Percentiles rank a stretch among this genome's conserved stretches.
Evolutionary conservation across 2,113 vertebrate genomes (phyloP).

Genomic region (Nothoprocta perdicaria): DNA sequence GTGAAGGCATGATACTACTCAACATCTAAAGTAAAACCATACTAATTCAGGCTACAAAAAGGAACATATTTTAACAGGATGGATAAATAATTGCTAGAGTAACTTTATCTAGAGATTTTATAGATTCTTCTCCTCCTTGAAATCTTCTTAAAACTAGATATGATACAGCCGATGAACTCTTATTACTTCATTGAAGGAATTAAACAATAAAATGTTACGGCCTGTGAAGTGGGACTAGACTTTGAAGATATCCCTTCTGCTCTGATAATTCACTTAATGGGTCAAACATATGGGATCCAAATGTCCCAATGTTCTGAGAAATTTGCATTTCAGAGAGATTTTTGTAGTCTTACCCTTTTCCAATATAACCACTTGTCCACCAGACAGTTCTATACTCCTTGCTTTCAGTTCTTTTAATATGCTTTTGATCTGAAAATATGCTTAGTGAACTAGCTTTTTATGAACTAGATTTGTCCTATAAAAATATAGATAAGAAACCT

Average conservation of each 20-base stretch:
- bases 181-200: constrained; percentile 48
- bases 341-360: constrained; percentile 10
- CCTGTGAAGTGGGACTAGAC: background rate
- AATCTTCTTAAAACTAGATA: constrained; percentile 44
- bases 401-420: constrained; percentile 48
- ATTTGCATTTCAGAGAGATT: constrained; percentile 31
- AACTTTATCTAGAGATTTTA: constrained; percentile 38
- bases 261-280: constrained; percentile 26
- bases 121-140: constrained; percentile 29
- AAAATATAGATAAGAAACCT: background rate
- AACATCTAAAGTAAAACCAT: constrained; percentile 31
- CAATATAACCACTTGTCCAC: background rate
- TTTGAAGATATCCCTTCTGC: constrained; percentile 3
- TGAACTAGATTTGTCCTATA: background rate
- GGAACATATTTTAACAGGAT: background rate
- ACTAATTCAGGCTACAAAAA: constrained; percentile 51
- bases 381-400: constrained; percentile 12
- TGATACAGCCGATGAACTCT: constrained; percentile 11
- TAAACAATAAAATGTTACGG: constrained; percentile 35
- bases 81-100: constrained; percentile 49
- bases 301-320: background rate
- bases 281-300: background rate
- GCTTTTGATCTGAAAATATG: constrained; percentile 36
- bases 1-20: background rate
- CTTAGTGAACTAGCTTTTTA: background rate